Evolutionary conservation across 2,797 vertebrate genomes (phyloP).

Genomic region (Lemur catta): DNA sequence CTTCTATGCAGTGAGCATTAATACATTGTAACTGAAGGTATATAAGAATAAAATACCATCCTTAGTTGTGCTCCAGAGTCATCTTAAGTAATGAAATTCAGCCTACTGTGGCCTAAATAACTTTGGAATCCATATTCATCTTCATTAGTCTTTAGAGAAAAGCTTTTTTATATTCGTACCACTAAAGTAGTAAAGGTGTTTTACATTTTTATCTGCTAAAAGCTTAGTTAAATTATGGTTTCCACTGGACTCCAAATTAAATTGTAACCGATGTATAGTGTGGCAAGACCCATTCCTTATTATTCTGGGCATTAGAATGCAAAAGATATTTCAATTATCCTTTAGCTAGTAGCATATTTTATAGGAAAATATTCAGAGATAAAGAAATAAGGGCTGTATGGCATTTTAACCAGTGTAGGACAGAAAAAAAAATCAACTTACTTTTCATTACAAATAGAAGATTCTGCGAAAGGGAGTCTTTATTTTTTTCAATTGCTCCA

Average conservation of each 20-base stretch:
- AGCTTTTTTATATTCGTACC: neutral
- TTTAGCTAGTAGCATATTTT: neutral
- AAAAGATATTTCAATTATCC: conserved; percentile 26
- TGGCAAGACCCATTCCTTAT: neutral
- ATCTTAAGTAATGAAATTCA: conserved; percentile 34
- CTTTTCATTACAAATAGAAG: conserved; percentile 96
- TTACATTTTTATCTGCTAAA: conserved; percentile 65
- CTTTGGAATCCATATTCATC: conserved; percentile 45
- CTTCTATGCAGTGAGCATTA: conserved; percentile 47
- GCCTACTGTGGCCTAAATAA: conserved; percentile 21
- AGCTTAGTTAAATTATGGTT: conserved; percentile 59
- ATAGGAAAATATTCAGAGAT: conserved; percentile 44
- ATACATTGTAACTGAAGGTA: conserved; percentile 58
- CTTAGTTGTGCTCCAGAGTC: neutral
- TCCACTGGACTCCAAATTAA: conserved; percentile 57
- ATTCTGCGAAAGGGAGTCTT: conserved; percentile 95
- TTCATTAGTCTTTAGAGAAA: conserved; percentile 49
- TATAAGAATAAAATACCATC: conserved; percentile 42
- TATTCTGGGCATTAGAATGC: conserved; percentile 43
- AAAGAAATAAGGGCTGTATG: neutral
- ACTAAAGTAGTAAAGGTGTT: conserved; percentile 35
- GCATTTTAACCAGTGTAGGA: conserved; percentile 44
- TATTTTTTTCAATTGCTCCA: conserved; percentile 94
- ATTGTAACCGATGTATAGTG: neutral
- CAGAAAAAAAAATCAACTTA: conserved; percentile 82